Evolutionary conservation across 2,113 vertebrate species (phyloP), one percentile per base, ranked within the genome.

Genomic region (Argyrosomus japonicus): DNA sequence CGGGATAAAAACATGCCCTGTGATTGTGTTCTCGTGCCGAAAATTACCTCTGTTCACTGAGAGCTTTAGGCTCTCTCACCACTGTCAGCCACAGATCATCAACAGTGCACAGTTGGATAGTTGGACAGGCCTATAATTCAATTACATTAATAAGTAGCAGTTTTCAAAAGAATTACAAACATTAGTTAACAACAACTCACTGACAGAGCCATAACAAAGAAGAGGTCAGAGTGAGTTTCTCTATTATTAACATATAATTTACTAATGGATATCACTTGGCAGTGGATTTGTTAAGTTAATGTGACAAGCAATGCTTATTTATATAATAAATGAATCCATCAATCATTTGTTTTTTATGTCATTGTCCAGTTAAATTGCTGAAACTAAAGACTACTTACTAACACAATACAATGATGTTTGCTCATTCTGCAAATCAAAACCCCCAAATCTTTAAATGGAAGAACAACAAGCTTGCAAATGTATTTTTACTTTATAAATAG

Each of bases 1-100:
- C 36, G 56, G 77, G 79, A 91, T 89, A 45, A 90, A 91, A 91
- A 89, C 91, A 91, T 79, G 80, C 36, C 57, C 56, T 43, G n/a
- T 60, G 85, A 81, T 61, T 82, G 67, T 87, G 83, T 81, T 84
- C 68, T 72, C 77, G 64, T 91, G 87, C 78, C 29, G 82, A 88
- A 82, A 84, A 81, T 81, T 23, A 83, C 69, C 77, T 76, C 75
- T 36, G 67, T 75, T 87, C 70, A 8, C 60, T 18, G 57, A 73
- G 19, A 32, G 15, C 51, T 76, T 45, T 8, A 51, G 67, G 48
- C 43, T 19, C 63, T 57, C 63, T 83, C 77, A 43, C 67, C 71
- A 79, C 63, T n/a, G 58, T 79, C 81, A 80, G 21, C 61, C 67
- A 19, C 64, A 71, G 58, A 29, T 68, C 25, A 65, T 80, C 80